Conservation (phyloP, 2,888 invertebrate species). For the Andrena bucephala region DNA sequence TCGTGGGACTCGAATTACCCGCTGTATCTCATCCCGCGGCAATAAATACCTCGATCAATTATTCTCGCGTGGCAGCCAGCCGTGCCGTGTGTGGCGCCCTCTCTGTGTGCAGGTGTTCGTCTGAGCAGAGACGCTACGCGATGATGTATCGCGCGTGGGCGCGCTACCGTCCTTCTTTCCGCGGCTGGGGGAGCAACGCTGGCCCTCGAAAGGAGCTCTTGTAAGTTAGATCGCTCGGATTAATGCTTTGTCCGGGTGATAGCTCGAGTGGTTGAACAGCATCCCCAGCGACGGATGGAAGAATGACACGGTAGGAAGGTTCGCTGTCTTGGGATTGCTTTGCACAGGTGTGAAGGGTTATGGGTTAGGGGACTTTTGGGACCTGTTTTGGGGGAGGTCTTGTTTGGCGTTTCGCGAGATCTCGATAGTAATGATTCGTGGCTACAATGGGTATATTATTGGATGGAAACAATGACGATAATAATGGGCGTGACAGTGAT, state of each 20-base stretch:
- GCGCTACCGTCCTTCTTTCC: conserved; percentile 4
- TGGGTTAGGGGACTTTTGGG: background rate
- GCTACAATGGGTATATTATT: conserved; percentile 28
- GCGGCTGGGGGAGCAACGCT: background rate
- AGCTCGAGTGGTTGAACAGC: background rate
- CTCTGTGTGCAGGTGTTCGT: conserved; percentile 18
- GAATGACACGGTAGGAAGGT: background rate
- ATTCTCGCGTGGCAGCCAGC: conserved; percentile 46
- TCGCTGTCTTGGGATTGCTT: background rate
- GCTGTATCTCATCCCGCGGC: conserved; percentile 59
- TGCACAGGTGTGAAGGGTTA: conserved; percentile 10
- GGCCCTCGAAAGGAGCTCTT: conserved; percentile 11
- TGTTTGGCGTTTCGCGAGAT: background rate
- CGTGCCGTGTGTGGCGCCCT: conserved; percentile 9
- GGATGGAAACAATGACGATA: conserved; percentile 44
- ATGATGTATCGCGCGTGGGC: conserved; percentile 32
- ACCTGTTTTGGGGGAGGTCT: background rate
- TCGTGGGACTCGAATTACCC: conserved; percentile 63
- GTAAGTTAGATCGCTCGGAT: conserved; percentile 41
- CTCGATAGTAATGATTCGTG: conserved; percentile 15
- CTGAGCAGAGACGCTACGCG: background rate
- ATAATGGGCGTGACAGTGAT: conserved; percentile 46
- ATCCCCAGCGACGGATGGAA: background rate
- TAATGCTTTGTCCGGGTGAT: conserved; percentile 16
- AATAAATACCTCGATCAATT: conserved; percentile 71